Evolutionary conservation across 2,797 vertebrate genomes (phyloP), one percentile per base, ranked within the genome.

Genomic region (Schizothorax lantsangensis): DNA sequence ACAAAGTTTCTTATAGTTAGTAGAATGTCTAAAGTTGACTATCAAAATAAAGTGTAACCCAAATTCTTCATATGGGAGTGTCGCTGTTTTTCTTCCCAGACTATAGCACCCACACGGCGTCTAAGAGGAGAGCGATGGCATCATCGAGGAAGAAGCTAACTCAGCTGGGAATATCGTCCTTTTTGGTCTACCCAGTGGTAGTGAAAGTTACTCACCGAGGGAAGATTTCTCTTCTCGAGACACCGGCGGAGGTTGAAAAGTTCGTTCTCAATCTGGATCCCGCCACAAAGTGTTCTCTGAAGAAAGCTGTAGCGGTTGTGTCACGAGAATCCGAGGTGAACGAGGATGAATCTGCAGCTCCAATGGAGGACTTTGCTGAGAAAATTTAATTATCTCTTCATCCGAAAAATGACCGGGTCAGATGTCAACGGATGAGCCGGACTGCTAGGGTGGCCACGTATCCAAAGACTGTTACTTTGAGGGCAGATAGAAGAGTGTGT

Each of bases 401-500:
- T 74, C 72, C 0, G 2, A 26, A 74, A 49, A 74, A 47, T 47
- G n/a, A 68, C 64, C 2, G 30, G 30, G 30, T 68, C 30, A 33
- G 30, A 7, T 33, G 64, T 36, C 4, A 30, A 36, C 3, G 15
- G 64, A 36, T 15, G 0, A 68, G 64, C 6, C 64, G 6, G 1
- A 17, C 64, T 3, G 64, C 15, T 33, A 33, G 14, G 1, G 0
- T 66, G 64, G 64, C 30, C 15, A 3, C 0, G 30, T 68, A 36
- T 68, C 2, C 30, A 68, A 33, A 66, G 14, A 66, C 15, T 68
- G 7, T 36, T 8, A 68, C 64, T 68, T 68, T 64, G 30, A 36
- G 64, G 33, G 15, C 64, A 68, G 64, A 30, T 33, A 75, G 45
- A 75, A 75, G 73, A 75, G 73, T 75, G n/a, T 5, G 73, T 52